Evolutionary conservation across 1,140 invertebrate genomes (phyloP).

Genomic region (Schlechtendalia chinensis): DNA sequence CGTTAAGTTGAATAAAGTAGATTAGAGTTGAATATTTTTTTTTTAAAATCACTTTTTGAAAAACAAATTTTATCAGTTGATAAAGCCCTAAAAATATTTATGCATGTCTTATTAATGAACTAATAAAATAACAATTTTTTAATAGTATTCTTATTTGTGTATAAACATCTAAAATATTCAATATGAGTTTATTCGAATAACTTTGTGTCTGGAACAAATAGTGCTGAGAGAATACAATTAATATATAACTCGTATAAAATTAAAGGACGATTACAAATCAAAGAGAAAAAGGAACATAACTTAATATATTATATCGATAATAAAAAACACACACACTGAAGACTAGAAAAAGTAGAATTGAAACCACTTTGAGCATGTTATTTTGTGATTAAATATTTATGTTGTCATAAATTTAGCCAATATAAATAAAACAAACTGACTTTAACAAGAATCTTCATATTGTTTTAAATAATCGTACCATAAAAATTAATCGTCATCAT

Average conservation of each 20-base stretch:
- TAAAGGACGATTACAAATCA: conserved; percentile 26
- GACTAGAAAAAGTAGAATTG: conserved; percentile 47
- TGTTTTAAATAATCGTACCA: conserved; percentile 16
- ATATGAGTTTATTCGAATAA: conserved; percentile 35
- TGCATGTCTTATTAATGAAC: neutral
- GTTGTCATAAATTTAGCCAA: conserved; percentile 28
- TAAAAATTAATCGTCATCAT: conserved; percentile 17
- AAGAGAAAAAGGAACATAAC: conserved; percentile 35
- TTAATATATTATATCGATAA: conserved; percentile 34
- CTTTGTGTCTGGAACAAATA: conserved; percentile 23
- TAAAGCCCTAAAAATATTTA: neutral
- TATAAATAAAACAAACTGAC: conserved; percentile 12
- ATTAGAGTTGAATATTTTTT: neutral
- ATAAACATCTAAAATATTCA: neutral
- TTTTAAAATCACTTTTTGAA: neutral
- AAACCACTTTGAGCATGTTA: conserved; percentile 47
- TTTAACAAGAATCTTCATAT: conserved; percentile 9
- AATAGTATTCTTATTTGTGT: neutral
- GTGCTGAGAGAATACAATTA: conserved; percentile 25
- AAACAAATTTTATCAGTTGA: neutral
- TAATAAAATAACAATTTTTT: neutral
- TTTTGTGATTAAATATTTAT: conserved; percentile 33
- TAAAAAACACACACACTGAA: conserved; percentile 42
- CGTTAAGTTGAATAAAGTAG: neutral
- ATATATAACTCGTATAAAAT: conserved; percentile 19